Percentiles rank a stretch among this genome's conserved stretches.
phyloP scores from a whole-genome alignment of 2,113 vertebrate genomes.

The Apodemus speciosus region DNA sequence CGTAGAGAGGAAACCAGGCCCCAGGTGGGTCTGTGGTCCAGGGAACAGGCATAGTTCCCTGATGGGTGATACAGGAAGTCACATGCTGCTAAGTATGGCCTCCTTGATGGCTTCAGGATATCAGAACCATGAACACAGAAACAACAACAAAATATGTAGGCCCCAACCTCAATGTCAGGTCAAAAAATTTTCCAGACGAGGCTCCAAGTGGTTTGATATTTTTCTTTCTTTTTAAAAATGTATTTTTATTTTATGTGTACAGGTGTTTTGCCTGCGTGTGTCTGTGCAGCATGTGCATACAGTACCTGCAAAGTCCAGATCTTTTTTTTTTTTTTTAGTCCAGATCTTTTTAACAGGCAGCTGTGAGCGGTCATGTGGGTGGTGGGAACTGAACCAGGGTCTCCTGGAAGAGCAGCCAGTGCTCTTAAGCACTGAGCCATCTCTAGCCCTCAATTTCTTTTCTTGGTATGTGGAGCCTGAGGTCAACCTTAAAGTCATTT shows the following conservation, averaged over 20 bases:
- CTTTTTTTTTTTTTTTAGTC: too few species aligned
- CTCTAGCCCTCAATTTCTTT: not conserved
- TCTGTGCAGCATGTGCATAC: not conserved
- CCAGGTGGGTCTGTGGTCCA: not conserved
- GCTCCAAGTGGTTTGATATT: too few species aligned
- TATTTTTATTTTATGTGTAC: too few species aligned
- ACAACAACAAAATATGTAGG: not conserved
- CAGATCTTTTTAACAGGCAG: not conserved
- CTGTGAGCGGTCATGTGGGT: not conserved
- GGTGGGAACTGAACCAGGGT: not conserved
- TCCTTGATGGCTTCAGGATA: not conserved
- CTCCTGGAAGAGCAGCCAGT: not conserved
- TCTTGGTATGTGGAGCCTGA: not conserved
- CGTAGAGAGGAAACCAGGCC: not conserved
- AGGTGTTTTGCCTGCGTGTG: not conserved
- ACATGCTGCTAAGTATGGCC: not conserved
- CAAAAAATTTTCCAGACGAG: not conserved
- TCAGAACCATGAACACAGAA: rapidly evolving
- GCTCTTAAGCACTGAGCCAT: not conserved
- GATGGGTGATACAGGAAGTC: not conserved
- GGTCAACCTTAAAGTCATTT: not conserved
- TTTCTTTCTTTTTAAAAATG: too few species aligned
- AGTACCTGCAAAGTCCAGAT: not conserved
- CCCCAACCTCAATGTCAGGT: not conserved
- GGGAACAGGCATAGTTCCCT: not conserved